Conservation (phyloP, 2,888 invertebrate species). For the Tiliacea citrago region DNA sequence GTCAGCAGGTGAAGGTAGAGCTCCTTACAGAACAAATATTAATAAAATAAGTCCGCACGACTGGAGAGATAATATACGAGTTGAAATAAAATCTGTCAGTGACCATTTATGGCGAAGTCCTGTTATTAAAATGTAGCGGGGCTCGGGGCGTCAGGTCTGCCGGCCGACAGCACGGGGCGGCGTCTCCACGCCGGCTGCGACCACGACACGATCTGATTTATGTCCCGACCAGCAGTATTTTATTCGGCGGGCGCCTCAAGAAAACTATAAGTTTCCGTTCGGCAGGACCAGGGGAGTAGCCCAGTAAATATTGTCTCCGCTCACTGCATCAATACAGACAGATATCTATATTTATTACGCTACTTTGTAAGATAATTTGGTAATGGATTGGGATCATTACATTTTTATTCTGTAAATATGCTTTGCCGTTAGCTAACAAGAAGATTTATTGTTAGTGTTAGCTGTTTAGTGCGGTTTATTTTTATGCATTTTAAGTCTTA, state of each 20-base stretch:
- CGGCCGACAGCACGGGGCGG: conserved; percentile 57
- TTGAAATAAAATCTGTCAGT: conserved; percentile 89
- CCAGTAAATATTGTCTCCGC: conserved; percentile 90
- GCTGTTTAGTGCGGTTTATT: conserved; percentile 35
- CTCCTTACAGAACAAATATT: conserved; percentile 69
- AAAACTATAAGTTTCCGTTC: conserved; percentile 91
- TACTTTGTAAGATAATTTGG: conserved; percentile 87
- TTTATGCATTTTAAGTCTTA: not conserved
- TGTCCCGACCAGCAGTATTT: conserved; percentile 89
- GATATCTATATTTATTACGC: conserved; percentile 88
- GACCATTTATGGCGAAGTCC: conserved; percentile 87
- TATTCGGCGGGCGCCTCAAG: conserved; percentile 90
- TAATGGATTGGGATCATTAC: conserved; percentile 87
- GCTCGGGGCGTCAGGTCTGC: conserved; percentile 72
- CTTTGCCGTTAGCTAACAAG: conserved; percentile 44
- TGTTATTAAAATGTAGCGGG: conserved; percentile 90
- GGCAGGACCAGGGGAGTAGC: conserved; percentile 88
- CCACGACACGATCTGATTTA: conserved; percentile 88
- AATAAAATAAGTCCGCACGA: conserved; percentile 80
- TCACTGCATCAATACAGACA: conserved; percentile 87
- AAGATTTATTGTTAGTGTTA: conserved; percentile 41
- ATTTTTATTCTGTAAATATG: conserved; percentile 74
- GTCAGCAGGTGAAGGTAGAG: conserved; percentile 35
- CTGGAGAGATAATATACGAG: conserved; percentile 85
- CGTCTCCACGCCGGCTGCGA: conserved; percentile 86